These are phyloP conservation scores for Heliconius ismenius DNA, from an alignment of 2,888 invertebrate genomes.

Conservation along the genomic window DNA sequence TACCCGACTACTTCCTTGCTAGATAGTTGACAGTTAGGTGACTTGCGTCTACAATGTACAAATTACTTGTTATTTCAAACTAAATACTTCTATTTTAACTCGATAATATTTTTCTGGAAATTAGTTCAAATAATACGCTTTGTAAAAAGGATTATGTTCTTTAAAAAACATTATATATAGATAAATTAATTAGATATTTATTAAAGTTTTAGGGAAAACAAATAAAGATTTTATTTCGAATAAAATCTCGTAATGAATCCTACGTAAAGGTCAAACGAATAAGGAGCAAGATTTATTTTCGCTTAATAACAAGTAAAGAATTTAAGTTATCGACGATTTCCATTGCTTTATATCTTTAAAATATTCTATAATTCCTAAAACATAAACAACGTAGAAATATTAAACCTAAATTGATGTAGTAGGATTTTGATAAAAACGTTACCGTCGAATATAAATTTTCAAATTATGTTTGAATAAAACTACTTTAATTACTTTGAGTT, in stretches of 20 bases:
- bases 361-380: neutral
- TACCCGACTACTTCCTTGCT: slow-evolving; percentile 5
- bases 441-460: neutral
- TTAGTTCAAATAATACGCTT: no score
- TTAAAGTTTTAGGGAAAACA: neutral
- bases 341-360: neutral
- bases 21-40: slow-evolving; percentile 4
- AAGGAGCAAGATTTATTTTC: neutral
- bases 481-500: neutral
- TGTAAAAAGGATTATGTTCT: neutral
- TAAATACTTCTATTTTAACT: neutral
- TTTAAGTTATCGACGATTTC: neutral
- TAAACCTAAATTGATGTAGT: neutral
- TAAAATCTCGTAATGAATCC: neutral
- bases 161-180: neutral
- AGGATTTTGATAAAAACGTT: neutral
- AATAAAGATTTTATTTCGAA: neutral
- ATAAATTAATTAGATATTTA: neutral
- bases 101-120: no score
- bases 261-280: neutral
- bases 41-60: neutral
- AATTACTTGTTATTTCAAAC: neutral
- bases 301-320: neutral
- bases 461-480: slow-evolving; percentile 4
- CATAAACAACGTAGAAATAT: neutral